Percentiles rank a stretch among this genome's conserved stretches.
Evolutionary conservation across 2,888 invertebrate species (phyloP).

Genomic region (Parnassius smintheus): DNA sequence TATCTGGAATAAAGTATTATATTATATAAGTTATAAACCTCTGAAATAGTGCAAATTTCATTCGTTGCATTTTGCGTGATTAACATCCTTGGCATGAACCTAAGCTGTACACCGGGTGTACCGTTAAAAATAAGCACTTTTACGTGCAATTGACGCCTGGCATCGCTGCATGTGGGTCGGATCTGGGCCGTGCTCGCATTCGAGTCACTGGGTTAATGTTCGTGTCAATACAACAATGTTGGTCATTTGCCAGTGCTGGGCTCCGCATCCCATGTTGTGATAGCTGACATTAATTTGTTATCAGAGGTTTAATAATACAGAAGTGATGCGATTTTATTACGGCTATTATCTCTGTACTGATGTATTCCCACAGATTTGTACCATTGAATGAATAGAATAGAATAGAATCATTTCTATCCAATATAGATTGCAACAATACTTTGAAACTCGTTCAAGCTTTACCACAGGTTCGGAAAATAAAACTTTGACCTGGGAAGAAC

Average conservation of each 20-base stretch:
- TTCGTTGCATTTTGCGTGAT: not conserved
- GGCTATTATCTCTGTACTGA: not conserved
- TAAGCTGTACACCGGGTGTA: slow-evolving; percentile 6
- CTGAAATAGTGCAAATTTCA: too few species aligned
- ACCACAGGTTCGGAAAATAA: too few species aligned
- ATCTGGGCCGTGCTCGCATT: slow-evolving; percentile 10
- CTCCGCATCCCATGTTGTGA: slow-evolving; percentile 13
- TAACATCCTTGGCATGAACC: not conserved
- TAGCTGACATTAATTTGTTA: slow-evolving; percentile 15
- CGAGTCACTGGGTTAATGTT: slow-evolving; percentile 26
- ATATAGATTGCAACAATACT: too few species aligned
- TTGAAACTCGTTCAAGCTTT: too few species aligned
- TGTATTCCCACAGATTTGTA: too few species aligned
- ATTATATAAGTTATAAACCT: too few species aligned
- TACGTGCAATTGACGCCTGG: slow-evolving; percentile 13
- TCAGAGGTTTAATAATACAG: slow-evolving; percentile 11
- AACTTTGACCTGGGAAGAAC: too few species aligned
- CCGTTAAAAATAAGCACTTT: slow-evolving; percentile 23
- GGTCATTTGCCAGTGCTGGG: slow-evolving; percentile 17
- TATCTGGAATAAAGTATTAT: too few species aligned
- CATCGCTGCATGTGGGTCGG: slow-evolving; percentile 12
- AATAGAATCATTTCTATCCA: too few species aligned
- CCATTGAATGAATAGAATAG: too few species aligned
- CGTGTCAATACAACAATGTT: slow-evolving; percentile 20
- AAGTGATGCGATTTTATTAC: not conserved